Conservation (phyloP, 30 jellyfish, hydroid and myxozoan genomes). For the Mastigias papua region DNA sequence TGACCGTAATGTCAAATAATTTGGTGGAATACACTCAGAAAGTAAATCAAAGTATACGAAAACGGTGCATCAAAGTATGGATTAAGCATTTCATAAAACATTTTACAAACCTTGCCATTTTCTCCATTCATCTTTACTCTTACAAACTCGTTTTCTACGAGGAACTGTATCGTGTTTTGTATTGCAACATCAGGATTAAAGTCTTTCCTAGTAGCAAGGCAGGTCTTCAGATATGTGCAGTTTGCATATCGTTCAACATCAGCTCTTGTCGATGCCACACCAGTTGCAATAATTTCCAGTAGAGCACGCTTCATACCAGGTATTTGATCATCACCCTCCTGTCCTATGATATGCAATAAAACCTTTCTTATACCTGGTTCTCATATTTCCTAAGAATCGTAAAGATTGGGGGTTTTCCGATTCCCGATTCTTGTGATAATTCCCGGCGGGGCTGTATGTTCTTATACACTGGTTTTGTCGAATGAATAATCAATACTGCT, state of each 20-base stretch:
- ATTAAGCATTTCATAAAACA: no score
- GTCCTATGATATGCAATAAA: constrained; percentile 6
- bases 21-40: no score
- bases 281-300: constrained; percentile 91
- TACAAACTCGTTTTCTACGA: constrained; percentile 87
- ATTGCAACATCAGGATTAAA: constrained; percentile 66
- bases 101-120: neutral
- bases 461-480: no score
- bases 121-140: constrained; percentile 11
- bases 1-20: no score
- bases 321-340: constrained; percentile 39
- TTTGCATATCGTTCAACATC: constrained; percentile 87
- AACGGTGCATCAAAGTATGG: no score
- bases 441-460: no score
- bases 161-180: constrained; percentile 70
- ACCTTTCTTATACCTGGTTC: no score
- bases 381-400: no score
- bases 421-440: no score
- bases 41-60: no score
- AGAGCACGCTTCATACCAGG: constrained; percentile 93
- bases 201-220: constrained; percentile 66
- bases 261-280: constrained; percentile 84
- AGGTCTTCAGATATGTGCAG: constrained; percentile 83
- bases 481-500: no score
- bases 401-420: no score